phyloP scores from a whole-genome alignment of 2,113 vertebrate species.

The Bucco capensis region DNA sequence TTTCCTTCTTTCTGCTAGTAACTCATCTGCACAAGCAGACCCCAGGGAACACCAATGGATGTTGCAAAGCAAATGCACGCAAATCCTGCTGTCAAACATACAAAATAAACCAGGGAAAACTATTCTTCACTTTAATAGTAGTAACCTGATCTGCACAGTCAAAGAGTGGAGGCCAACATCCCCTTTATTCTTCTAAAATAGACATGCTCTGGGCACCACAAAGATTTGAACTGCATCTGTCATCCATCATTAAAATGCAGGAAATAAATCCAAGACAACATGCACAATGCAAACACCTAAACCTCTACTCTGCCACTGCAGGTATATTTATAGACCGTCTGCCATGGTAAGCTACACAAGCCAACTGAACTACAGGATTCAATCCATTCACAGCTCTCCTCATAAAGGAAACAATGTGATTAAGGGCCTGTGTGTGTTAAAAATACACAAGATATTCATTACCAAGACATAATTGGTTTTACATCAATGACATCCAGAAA shows the following conservation, averaged over 20 bases:
- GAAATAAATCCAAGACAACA: slow-evolving; percentile 20
- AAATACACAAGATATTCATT: slow-evolving; percentile 39
- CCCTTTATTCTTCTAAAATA: neutral
- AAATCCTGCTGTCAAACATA: neutral
- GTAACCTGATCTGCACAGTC: neutral
- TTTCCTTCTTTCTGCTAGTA: neutral
- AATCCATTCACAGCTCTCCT: slow-evolving; percentile 19
- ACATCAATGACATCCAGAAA: neutral
- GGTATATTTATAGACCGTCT: slow-evolving; percentile 23
- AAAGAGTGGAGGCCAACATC: neutral
- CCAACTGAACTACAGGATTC: neutral
- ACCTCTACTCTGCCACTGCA: neutral
- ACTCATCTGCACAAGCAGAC: neutral
- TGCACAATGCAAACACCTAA: neutral
- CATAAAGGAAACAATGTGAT: slow-evolving; percentile 19
- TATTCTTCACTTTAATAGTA: neutral
- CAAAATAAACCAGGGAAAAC: neutral
- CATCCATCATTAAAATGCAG: neutral
- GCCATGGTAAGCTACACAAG: neutral
- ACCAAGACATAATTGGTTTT: neutral
- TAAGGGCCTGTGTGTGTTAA: neutral
- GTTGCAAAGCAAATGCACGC: neutral
- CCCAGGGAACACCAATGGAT: neutral
- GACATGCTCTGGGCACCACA: neutral
- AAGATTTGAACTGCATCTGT: neutral